Conservation (phyloP, 2,888 invertebrate species). For the Rhagonycha fulva region DNA sequence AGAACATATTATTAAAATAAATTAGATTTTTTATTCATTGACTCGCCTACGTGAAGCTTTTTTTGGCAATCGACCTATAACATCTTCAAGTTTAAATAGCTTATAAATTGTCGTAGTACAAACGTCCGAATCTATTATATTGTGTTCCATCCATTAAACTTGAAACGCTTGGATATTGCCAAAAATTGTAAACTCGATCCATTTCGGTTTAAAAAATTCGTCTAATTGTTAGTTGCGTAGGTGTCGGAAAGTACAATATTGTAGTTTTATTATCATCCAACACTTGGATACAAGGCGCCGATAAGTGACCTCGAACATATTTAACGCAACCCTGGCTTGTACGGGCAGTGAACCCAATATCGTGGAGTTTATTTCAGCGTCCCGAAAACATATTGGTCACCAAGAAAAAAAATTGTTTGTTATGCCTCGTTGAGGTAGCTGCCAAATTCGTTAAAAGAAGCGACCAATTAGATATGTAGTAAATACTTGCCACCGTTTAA, state of each 20-base stretch:
- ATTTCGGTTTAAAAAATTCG: neutral
- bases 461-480: slow-evolving; percentile 3
- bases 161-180: neutral
- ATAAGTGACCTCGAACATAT: slow-evolving; percentile 31
- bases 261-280: slow-evolving; percentile 23
- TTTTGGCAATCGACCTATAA: neutral
- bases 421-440: neutral
- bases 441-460: neutral
- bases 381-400: neutral
- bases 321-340: slow-evolving; percentile 29
- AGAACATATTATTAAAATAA: neutral
- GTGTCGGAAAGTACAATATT: slow-evolving; percentile 21
- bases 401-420: neutral
- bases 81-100: neutral
- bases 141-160: neutral
- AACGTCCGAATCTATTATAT: neutral
- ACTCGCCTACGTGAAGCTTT: neutral
- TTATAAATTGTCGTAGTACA: neutral
- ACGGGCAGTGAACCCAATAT: slow-evolving; percentile 26
- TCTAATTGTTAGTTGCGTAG: slow-evolving; percentile 8
- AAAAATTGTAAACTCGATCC: neutral
- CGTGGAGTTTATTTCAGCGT: slow-evolving; percentile 15
- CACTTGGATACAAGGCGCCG: slow-evolving; percentile 29
- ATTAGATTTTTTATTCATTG: neutral
- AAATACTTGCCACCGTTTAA: slow-evolving; percentile 13